Evolutionary conservation across 2,888 invertebrate species (phyloP).

Genomic region (Sphecodes monilicornis): DNA sequence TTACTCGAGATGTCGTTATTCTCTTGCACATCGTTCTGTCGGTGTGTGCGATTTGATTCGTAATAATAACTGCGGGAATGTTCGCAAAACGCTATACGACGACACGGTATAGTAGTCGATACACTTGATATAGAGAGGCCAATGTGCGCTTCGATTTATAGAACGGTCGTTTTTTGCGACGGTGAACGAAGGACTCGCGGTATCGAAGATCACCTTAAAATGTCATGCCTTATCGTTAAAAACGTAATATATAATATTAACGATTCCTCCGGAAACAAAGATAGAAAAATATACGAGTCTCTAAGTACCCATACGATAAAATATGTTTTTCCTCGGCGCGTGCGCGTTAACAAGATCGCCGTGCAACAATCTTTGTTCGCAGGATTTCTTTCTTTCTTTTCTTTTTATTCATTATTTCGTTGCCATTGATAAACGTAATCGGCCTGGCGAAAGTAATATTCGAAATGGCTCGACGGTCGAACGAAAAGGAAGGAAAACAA

Average conservation of each 20-base stretch:
- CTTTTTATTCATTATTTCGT: slow-evolving; percentile 35
- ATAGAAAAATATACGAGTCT: slow-evolving; percentile 66
- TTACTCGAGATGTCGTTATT: not conserved
- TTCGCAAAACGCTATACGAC: slow-evolving; percentile 33
- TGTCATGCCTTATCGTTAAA: slow-evolving; percentile 37
- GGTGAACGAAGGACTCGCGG: slow-evolving; percentile 14
- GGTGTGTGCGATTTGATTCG: slow-evolving; percentile 59
- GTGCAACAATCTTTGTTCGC: not conserved
- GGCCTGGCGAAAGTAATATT: not conserved
- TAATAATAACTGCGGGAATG: slow-evolving; percentile 19
- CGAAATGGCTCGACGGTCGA: slow-evolving; percentile 6
- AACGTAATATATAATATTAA: slow-evolving; percentile 47
- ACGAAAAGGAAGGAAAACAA: not conserved
- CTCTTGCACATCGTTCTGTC: not conserved
- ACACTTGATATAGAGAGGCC: slow-evolving; percentile 60
- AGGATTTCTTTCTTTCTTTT: not conserved
- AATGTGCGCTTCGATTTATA: slow-evolving; percentile 61
- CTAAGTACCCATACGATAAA: slow-evolving; percentile 48
- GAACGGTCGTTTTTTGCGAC: slow-evolving; percentile 27
- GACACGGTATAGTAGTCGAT: slow-evolving; percentile 41
- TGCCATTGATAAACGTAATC: slow-evolving; percentile 38
- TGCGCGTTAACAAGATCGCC: slow-evolving; percentile 24
- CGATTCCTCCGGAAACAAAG: slow-evolving; percentile 55
- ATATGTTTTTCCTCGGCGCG: slow-evolving; percentile 27
- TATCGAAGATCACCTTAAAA: slow-evolving; percentile 37